Evolutionary conservation across 1,140 invertebrate genomes (phyloP), one percentile per base, ranked within the genome.

Genomic region (Halesus radiatus): DNA sequence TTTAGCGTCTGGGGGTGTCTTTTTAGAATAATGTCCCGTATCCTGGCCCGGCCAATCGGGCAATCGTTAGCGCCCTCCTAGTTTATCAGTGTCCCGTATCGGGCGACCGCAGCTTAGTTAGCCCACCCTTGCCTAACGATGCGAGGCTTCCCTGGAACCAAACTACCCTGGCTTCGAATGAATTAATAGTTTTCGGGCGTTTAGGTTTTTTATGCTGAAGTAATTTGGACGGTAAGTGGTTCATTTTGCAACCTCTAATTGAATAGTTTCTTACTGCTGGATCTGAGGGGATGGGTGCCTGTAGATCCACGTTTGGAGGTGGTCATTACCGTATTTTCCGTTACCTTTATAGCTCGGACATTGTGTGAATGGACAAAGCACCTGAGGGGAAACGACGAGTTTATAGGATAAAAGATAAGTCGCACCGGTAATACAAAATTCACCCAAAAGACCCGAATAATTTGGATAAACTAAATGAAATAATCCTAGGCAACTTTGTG

Each of bases 11-110:
- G 20, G 66, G n/a, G 54, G 73, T 45, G 70, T 58, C 77, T 76
- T 62, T 60, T 76, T 74, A 74, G 70, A 74, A 74, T 74, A 77
- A 62, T 68, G 76, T 78, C 76, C 78, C 68, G 68, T 81, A 74
- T 60, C 80, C 64, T 64, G 75, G 75, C 64, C n/a, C 18, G 37
- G 37, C 37, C 37, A 45, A 45, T 45, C 74, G 29, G 81, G 81
- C 68, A 77, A 76, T 83, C 79, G 81, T 83, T 80, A 80, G 76
- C 79, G 76, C 79, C 58, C 78, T 83, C 76, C 74, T 76, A 83
- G 79, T 83, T 83, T 83, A 80, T 83, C 81, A 83, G 81, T 80
- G 81, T 83, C 81, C 76, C 76, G 76, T 78, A 80, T 82, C 79
- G 74, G 79, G 81, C 75, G 79, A 80, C 81, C 81, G 74, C 81